Evolutionary conservation across 2,888 invertebrate species (phyloP).

Genomic region (Aphrophora alni): DNA sequence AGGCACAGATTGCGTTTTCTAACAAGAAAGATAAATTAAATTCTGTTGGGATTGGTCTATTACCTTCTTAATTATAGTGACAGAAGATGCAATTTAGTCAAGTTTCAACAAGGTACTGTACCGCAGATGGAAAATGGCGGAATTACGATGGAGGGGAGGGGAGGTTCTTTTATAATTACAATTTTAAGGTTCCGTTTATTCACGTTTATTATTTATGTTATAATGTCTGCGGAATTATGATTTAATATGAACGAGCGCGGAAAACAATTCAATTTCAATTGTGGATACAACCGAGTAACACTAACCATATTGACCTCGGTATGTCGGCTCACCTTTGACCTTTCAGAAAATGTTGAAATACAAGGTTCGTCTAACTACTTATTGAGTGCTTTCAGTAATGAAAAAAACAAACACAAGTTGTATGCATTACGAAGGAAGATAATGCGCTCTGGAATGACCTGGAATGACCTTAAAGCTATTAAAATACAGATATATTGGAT

Average conservation of each 20-base stretch:
- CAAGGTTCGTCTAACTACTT: not conserved
- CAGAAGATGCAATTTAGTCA: not conserved
- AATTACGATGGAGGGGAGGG: not conserved
- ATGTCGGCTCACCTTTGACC: not conserved
- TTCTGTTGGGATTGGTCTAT: not conserved
- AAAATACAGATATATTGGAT: not conserved
- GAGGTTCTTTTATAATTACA: not conserved
- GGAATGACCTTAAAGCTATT: not conserved
- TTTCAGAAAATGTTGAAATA: not conserved
- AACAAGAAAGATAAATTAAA: conserved; percentile 2
- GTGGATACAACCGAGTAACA: not conserved
- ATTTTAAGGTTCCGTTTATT: not conserved
- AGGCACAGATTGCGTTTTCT: not conserved
- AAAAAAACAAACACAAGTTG: not conserved
- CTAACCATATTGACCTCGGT: not conserved
- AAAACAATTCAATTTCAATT: not conserved
- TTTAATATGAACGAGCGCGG: not conserved
- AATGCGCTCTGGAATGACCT: not conserved
- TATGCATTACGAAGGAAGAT: not conserved
- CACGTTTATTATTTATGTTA: not conserved
- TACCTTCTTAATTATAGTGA: not conserved
- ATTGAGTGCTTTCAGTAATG: not conserved
- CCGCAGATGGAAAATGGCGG: not conserved
- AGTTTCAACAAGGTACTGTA: not conserved
- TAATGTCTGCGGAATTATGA: not conserved